Percentiles rank a stretch among this genome's conserved stretches.
Conservation (phyloP, 1,140 invertebrate species). For the Drosophila pandora region DNA sequence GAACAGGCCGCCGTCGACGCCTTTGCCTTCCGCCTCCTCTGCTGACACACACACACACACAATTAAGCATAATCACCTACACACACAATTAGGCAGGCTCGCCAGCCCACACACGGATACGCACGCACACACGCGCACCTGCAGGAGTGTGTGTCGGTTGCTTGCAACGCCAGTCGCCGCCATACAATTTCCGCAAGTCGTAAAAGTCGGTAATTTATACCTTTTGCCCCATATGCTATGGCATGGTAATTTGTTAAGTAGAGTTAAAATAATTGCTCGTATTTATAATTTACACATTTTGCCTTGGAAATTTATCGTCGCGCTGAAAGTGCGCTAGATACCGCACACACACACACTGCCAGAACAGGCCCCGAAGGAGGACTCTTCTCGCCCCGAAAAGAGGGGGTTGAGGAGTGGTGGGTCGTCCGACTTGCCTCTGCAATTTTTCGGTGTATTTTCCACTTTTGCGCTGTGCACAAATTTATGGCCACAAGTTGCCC, state of each 20-base stretch:
- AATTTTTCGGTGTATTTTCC: conserved; percentile 72
- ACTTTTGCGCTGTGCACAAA: conserved; percentile 60
- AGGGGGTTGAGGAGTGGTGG: not conserved
- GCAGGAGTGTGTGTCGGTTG: conserved; percentile 27
- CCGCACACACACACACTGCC: conserved; percentile 13
- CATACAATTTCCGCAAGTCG: conserved; percentile 81
- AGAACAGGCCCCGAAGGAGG: conserved; percentile 35
- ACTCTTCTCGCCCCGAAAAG: conserved; percentile 2
- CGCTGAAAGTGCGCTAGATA: conserved; percentile 80
- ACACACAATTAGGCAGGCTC: conserved; percentile 71
- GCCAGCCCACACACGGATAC: conserved; percentile 6
- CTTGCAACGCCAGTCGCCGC: conserved; percentile 56
- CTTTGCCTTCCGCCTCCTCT: conserved; percentile 36
- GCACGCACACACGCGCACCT: conserved; percentile 10
- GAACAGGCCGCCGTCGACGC: conserved; percentile 59
- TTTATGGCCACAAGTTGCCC: conserved; percentile 72
- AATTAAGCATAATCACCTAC: conserved; percentile 79
- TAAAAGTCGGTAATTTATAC: conserved; percentile 83
- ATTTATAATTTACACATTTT: conserved; percentile 84
- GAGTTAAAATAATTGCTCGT: conserved; percentile 84
- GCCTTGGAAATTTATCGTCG: conserved; percentile 80
- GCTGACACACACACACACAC: conserved; percentile 64
- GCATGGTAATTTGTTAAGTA: conserved; percentile 84
- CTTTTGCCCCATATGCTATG: conserved; percentile 82
- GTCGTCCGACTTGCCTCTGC: conserved; percentile 61